Evolutionary conservation across 2,888 invertebrate species (phyloP), one percentile per base, ranked within the genome.

Genomic region (Drosophila subsilvestris): DNA sequence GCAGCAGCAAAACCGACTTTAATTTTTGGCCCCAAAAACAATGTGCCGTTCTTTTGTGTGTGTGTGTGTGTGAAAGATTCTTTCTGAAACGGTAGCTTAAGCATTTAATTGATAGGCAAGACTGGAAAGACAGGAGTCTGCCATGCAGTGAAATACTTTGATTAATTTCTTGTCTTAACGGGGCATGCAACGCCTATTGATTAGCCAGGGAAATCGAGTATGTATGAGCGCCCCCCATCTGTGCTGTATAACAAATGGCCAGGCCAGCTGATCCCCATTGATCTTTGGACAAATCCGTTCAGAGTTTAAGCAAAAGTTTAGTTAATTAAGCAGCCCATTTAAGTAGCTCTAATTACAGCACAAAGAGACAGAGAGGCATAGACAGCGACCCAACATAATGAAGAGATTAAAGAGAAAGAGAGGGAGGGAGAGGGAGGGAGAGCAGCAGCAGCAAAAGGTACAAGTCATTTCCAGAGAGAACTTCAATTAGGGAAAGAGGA

Each of bases 11-110:
- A 32, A 14, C 32, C 63, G 67, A 70, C 58, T 56, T 86, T 77
- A 80, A 84, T 83, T 84, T 83, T 84, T 86, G 86, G 77, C 80
- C 75, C 75, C 14, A 37, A 84, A 84, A 83, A 84, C 83, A 84
- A 84, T 84, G 83, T 84, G 86, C 86, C 86, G 86, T 86, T 86
- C 63, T 7, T 7, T 7, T 25, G 25, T 25, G 22, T 22, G 22
- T 22, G 22, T 22, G 22, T 22, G 22, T 22, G 22, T 3, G 22
- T 76, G 65, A 66, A 54, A 76, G 85, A 78, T 80, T 61, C 77
- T 48, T 69, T 68, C 6, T n/a, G 37, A 6, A 37, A 68, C 74
- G 75, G 79, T 78, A 83, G 83, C 79, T 76, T 63, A 74, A 70
- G 73, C 60, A 66, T 79, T 79, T 80, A 84, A 86, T 80, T 79